phyloP scores from a whole-genome alignment of 2,888 invertebrate genomes.

The Agrochola macilenta region DNA sequence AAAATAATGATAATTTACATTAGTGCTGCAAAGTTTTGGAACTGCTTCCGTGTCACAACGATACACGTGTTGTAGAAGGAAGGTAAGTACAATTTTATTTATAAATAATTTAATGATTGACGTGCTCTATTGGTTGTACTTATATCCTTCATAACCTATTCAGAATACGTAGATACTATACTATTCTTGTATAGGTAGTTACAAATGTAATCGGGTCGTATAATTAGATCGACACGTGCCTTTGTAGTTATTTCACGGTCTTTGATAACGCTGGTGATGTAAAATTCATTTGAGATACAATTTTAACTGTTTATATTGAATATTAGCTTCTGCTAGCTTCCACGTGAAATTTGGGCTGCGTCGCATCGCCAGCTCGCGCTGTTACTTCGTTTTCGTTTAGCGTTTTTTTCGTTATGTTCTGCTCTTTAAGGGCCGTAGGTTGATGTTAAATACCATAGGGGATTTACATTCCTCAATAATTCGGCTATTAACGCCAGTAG shows the following conservation, averaged over 20 bases:
- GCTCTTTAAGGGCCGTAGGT: no score
- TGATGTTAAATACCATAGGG: no score
- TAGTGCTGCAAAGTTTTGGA: neutral
- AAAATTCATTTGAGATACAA: constrained; percentile 54
- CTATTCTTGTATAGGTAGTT: neutral
- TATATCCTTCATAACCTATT: constrained; percentile 28
- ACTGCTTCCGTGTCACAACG: neutral
- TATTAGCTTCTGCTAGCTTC: neutral
- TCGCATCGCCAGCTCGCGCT: no score
- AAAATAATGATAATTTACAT: neutral
- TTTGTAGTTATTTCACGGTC: constrained; percentile 30
- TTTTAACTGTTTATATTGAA: constrained; percentile 32
- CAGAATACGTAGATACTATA: constrained; percentile 7
- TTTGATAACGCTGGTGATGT: constrained; percentile 29
- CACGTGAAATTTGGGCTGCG: no score
- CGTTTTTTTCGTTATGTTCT: no score
- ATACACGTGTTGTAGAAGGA: neutral
- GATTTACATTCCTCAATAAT: no score
- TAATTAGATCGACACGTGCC: constrained; percentile 42
- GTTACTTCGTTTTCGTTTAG: no score
- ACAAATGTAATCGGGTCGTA: constrained; percentile 25
- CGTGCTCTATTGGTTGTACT: neutral
- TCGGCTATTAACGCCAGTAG: no score
- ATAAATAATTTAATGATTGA: constrained; percentile 27
- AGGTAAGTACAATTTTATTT: neutral